phyloP scores from a whole-genome alignment of 2,888 invertebrate species.

The Mesorhabditis sp. region DNA sequence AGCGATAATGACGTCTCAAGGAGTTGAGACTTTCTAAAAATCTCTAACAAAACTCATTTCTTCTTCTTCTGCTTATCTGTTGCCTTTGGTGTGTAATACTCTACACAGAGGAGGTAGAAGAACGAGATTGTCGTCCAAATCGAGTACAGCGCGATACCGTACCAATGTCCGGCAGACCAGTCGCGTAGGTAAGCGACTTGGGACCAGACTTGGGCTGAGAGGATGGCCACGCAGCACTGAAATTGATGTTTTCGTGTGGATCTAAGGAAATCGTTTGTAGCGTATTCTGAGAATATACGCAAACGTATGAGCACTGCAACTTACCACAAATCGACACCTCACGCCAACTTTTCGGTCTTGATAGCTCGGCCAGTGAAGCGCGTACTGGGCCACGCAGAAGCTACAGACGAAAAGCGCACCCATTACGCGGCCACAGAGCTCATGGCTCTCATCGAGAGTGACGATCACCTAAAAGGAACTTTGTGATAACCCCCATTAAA shows the following conservation, averaged over 20 bases:
- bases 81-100: not conserved
- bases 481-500: not conserved
- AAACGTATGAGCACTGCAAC: slow-evolving; percentile 9
- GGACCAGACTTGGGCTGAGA: slow-evolving; percentile 55
- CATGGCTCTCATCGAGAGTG: slow-evolving; percentile 48
- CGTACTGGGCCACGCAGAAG: slow-evolving; percentile 35
- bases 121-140: slow-evolving; percentile 51
- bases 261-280: not conserved
- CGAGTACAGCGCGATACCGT: slow-evolving; percentile 53
- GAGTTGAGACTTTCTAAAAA: not conserved
- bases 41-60: not conserved
- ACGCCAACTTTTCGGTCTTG: slow-evolving; percentile 47
- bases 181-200: slow-evolving; percentile 45
- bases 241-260: not conserved
- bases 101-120: slow-evolving; percentile 36
- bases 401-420: slow-evolving; percentile 49
- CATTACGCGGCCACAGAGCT: slow-evolving; percentile 51
- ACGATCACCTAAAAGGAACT: slow-evolving; percentile 41
- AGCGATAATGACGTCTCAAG: too few relatives aligned
- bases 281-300: not conserved
- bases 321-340: slow-evolving; percentile 42
- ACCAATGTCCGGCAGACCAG: slow-evolving; percentile 55
- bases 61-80: not conserved
- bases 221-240: slow-evolving; percentile 49
- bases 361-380: slow-evolving; percentile 44